Percentiles rank a stretch among this genome's conserved stretches.
phyloP scores from a whole-genome alignment of 2,888 invertebrate genomes.

The Linnaemya vulpina region DNA sequence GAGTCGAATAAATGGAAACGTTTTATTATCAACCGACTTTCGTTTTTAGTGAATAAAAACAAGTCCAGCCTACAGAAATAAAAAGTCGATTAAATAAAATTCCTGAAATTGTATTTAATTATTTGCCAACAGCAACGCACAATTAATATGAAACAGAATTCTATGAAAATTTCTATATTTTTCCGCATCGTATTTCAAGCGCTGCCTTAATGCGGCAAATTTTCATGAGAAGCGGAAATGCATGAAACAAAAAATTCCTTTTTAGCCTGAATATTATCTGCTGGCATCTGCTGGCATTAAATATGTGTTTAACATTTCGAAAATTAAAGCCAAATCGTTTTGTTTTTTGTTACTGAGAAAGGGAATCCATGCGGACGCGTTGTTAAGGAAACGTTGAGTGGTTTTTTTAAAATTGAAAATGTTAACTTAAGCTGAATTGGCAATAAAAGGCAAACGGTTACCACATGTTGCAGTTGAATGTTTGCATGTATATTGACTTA shows the following conservation, averaged over 20 bases:
- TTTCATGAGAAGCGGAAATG: neutral
- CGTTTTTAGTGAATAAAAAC: neutral
- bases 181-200: neutral
- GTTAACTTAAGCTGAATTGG: neutral
- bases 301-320: neutral
- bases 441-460: neutral
- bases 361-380: neutral
- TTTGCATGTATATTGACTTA: neutral
- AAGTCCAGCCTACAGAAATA: neutral
- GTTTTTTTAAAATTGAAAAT: neutral
- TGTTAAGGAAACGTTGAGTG: neutral
- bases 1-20: constrained; percentile 11
- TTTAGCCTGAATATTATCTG: neutral
- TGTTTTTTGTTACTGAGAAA: too few species aligned
- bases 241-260: neutral
- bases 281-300: too few species aligned
- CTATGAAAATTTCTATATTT: too few species aligned
- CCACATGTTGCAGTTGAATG: neutral
- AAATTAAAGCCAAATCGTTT: neutral
- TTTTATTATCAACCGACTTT: neutral
- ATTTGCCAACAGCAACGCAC: too few species aligned
- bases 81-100: neutral
- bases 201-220: neutral
- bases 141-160: too few species aligned
- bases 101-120: neutral